These are phyloP conservation scores for Gymnoscopelus microlampas DNA, from an alignment of 2,797 vertebrate genomes.

Conservation along the genomic window DNA sequence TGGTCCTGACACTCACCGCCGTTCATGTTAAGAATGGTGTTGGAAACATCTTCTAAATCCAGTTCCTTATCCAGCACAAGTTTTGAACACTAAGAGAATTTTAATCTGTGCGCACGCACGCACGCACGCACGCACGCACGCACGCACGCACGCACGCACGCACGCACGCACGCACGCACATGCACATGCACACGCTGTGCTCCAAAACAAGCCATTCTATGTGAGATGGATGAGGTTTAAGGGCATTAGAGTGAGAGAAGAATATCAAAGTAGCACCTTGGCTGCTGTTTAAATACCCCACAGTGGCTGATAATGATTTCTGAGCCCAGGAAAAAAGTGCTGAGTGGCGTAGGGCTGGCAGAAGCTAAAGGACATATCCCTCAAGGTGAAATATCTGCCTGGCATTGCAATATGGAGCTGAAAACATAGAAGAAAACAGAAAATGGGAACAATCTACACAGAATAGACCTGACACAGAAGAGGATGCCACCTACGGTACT, in stretches of 20 bases:
- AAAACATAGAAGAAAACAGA: constrained; percentile 48
- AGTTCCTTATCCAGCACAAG: no score
- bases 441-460: constrained; percentile 22
- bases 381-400: constrained; percentile 81
- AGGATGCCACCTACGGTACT: constrained; percentile 8
- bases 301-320: constrained; percentile 79
- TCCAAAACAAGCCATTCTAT: constrained; percentile 24
- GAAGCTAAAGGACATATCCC: constrained; percentile 75
- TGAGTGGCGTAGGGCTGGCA: constrained; percentile 74
- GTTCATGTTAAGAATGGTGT: no score
- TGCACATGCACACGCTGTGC: constrained; percentile 30
- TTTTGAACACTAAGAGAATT: no score
- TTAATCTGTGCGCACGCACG: no score
- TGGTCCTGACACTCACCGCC: no score
- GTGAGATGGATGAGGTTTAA: constrained; percentile 47
- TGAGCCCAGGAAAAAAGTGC: constrained; percentile 67
- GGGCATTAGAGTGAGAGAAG: constrained; percentile 52
- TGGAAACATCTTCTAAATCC: no score
- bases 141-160: background rate
- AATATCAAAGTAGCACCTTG: constrained; percentile 74
- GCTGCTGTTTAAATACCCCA: constrained; percentile 76
- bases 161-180: constrained; percentile 2
- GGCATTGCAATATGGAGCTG: constrained; percentile 60
- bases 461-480: background rate
- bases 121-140: background rate